These are phyloP conservation scores for Pipistrellus pygmaeus DNA, from an alignment of 2,797 vertebrate genomes.

Conservation along the genomic window DNA sequence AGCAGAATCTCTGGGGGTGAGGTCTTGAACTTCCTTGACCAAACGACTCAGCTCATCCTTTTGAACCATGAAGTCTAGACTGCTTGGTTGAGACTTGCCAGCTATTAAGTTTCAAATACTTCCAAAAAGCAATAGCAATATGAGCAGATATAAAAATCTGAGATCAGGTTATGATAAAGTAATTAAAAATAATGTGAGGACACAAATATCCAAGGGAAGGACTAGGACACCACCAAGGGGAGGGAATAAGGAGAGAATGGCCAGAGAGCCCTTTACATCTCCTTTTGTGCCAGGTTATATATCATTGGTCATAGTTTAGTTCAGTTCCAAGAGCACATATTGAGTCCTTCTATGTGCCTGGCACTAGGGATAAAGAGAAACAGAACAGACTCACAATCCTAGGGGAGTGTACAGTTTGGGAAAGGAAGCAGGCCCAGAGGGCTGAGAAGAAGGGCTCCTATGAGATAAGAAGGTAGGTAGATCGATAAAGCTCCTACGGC, in stretches of 20 bases:
- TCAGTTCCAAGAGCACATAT: not conserved
- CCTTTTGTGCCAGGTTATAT: not conserved
- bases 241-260: too few species aligned
- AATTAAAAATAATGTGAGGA: not conserved
- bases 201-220: not conserved
- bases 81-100: not conserved
- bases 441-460: not conserved
- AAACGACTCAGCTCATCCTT: not conserved
- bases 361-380: not conserved
- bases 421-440: not conserved
- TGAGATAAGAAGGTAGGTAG: not conserved
- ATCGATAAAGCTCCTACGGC: too few species aligned
- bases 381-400: not conserved
- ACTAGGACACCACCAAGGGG: not conserved
- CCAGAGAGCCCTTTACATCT: not conserved
- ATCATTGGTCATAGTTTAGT: not conserved
- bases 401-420: not conserved
- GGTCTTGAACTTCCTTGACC: not conserved
- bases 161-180: not conserved
- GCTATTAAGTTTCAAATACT: not conserved
- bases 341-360: not conserved
- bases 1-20: not conserved
- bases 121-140: not conserved
- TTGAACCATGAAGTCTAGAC: not conserved
- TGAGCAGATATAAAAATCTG: not conserved